A percentile compares a stretch with the other conserved stretches of the same genome.
Conservation (phyloP, 1,140 invertebrate species). For the Heliothis virescens region DNA sequence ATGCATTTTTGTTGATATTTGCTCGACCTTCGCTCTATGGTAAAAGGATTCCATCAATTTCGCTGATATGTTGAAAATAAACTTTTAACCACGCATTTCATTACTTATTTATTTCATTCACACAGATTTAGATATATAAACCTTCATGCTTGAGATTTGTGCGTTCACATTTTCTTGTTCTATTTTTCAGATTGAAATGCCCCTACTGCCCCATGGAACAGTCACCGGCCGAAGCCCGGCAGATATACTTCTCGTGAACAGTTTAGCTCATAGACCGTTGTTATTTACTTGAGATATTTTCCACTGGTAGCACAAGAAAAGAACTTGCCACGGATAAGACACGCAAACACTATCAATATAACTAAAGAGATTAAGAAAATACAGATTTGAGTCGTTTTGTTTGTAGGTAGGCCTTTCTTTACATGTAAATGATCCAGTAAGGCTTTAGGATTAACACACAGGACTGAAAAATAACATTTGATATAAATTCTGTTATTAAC, state of each 20-base stretch:
- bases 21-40: no score
- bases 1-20: no score
- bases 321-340: conserved; percentile 26
- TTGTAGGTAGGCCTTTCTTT: background rate
- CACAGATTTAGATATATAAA: no score
- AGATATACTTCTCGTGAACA: conserved; percentile 93
- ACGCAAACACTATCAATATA: background rate
- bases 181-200: conserved; percentile 95
- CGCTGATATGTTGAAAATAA: no score
- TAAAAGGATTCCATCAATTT: no score
- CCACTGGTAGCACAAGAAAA: conserved; percentile 5
- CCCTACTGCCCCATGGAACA: conserved; percentile 99
- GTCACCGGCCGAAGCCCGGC: conserved; percentile 95
- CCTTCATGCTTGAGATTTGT: no score
- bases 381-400: no score
- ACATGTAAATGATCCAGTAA: background rate
- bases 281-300: conserved; percentile 15
- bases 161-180: background rate
- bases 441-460: background rate
- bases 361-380: no score
- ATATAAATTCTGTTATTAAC: background rate
- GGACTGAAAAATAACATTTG: conserved; percentile 30
- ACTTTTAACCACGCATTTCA: no score
- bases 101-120: no score
- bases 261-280: conserved; percentile 17